Base-by-base conservation (phyloP, 2,797 vertebrate species). In the Macropodus opercularis region DNA sequence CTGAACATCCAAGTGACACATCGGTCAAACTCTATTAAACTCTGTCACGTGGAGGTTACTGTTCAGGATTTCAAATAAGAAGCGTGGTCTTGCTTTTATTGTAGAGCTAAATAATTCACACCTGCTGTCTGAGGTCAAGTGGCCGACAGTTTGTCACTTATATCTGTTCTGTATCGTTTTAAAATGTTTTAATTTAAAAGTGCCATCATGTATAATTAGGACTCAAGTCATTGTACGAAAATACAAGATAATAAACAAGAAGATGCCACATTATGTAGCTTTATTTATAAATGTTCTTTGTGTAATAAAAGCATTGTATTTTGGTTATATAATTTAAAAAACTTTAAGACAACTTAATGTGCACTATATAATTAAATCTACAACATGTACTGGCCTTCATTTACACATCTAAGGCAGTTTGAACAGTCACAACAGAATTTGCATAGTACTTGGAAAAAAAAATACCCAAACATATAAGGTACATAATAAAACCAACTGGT, bases 231-330 rank as follows among this genome's bases (percentile, higher is more conserved):
- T 57, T 60, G n/a, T 58, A 65, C 35, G 55, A 59, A 22, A 2
- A 6, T 24, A 49, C 57, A 54, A 53, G 8, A 23, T 9, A 69
- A 64, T 26, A 63, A 71, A 72, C 10, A 50, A 3, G 22, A 68
- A 15, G 75, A 39, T n/a, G 41, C 27, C 35, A 62, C 35, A 43
- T 24, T 70, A 18, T 76, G 15, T 22, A 7, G 9, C 57, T 87
- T 83, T 81, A 70, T 78, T 84, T 69, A 67, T n/a, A 77, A 72
- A 76, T 15, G 11, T 60, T 15, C 48, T 77, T 44, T 67, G 51
- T 70, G 1, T 51, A 26, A 43, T 52, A 59, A 35, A 10, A 23
- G 62, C 11, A 35, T 49, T 18, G 58, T 31, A 67, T 10, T 36
- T 2, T 43, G 53, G 72, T 71, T 62, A 79, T 54, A 4, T n/a